phyloP scores from a whole-genome alignment of 2,888 invertebrate species.

The Globia sparganii region DNA sequence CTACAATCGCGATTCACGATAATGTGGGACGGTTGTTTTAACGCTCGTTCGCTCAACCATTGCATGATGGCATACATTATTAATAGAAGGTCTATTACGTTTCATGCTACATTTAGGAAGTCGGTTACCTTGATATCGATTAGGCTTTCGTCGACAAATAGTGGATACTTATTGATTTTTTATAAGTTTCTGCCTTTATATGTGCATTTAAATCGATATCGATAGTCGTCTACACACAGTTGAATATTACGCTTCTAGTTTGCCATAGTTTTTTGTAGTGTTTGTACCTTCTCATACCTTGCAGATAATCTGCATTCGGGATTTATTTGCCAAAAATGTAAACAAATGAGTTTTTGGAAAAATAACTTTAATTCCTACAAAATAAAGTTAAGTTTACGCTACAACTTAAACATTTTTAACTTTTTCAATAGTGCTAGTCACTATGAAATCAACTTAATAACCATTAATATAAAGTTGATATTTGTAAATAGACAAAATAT shows the following conservation, averaged over 20 bases:
- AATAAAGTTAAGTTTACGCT: no score
- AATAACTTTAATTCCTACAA: no score
- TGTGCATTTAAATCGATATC: constrained; percentile 24
- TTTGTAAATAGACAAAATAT: no score
- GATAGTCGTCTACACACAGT: constrained; percentile 3
- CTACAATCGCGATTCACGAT: constrained; percentile 50
- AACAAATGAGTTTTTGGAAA: no score
- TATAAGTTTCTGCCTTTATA: constrained; percentile 2
- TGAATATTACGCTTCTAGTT: constrained; percentile 20
- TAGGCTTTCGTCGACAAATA: constrained; percentile 69
- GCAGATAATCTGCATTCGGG: constrained; percentile 5
- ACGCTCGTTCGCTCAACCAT: constrained; percentile 76
- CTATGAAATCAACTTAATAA: no score
- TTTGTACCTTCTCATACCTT: constrained; percentile 6
- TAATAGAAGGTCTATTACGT: constrained; percentile 81
- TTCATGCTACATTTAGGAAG: constrained; percentile 78
- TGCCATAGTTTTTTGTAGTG: constrained; percentile 11
- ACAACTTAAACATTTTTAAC: no score
- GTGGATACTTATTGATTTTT: constrained; percentile 41
- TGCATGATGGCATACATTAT: constrained; percentile 84
- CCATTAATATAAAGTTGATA: no score
- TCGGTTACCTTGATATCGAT: constrained; percentile 84
- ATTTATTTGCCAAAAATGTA: no score
- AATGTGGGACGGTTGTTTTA: constrained; percentile 59
- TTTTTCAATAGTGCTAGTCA: no score